These are phyloP conservation scores for Andrena praecox DNA, from an alignment of 2,888 invertebrate species.

Conservation along the genomic window DNA sequence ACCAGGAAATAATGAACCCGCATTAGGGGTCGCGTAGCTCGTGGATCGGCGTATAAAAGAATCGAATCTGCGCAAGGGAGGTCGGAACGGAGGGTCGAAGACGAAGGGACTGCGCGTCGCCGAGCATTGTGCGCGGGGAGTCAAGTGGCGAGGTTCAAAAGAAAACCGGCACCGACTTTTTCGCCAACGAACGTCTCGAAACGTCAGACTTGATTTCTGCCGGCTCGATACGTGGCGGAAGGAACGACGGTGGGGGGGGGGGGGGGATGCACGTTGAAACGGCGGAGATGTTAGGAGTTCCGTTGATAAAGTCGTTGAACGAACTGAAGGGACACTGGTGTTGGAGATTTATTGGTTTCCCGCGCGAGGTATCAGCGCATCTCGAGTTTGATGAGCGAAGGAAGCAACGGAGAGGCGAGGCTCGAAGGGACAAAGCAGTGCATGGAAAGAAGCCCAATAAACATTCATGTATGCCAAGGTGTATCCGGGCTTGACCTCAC, in stretches of 20 bases:
- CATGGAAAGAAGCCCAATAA: conserved; percentile 69
- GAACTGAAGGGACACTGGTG: neutral
- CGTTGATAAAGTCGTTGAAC: neutral
- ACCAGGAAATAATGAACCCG: conserved; percentile 81
- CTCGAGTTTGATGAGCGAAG: neutral
- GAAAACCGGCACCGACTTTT: conserved; percentile 61
- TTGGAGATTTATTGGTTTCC: conserved; percentile 2
- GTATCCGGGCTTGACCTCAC: conserved; percentile 71
- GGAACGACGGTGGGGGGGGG: conserved; percentile 6
- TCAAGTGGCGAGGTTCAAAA: conserved; percentile 69
- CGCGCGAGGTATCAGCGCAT: neutral
- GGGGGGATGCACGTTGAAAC: neutral
- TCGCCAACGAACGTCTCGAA: conserved; percentile 62
- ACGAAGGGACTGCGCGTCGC: conserved; percentile 38
- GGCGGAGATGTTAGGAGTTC: neutral
- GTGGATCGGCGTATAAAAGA: conserved; percentile 66
- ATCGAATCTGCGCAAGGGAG: conserved; percentile 40
- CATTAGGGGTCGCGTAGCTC: conserved; percentile 76
- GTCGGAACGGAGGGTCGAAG: conserved; percentile 24
- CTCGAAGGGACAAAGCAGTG: conserved; percentile 32
- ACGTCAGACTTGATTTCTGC: conserved; percentile 52
- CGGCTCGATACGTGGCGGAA: neutral
- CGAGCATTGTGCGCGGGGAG: conserved; percentile 64
- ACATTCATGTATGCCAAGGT: conserved; percentile 76
- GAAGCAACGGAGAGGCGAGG: neutral